These are phyloP conservation scores for Sycophaga agraensis DNA, from an alignment of 1,140 invertebrate species.

Conservation along the genomic window DNA sequence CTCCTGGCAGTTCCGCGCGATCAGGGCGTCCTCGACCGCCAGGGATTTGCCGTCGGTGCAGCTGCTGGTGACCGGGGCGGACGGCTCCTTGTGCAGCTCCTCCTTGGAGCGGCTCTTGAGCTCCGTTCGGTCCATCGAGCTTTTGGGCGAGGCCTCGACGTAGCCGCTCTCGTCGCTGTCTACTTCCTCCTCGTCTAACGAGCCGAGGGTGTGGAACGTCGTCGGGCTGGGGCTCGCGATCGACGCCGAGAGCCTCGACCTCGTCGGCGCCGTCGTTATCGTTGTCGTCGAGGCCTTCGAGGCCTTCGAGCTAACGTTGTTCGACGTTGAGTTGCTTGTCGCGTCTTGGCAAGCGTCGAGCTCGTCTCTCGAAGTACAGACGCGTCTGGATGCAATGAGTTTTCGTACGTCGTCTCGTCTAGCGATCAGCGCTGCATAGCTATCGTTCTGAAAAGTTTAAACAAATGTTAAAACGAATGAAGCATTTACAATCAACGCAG, in stretches of 20 bases:
- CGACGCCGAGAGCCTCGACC: background rate
- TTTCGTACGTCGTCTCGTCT: slow-evolving; percentile 32
- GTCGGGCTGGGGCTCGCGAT: background rate
- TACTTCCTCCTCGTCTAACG: slow-evolving; percentile 48
- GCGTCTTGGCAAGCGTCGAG: slow-evolving; percentile 27
- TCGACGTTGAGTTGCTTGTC: background rate
- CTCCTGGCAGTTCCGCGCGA: background rate
- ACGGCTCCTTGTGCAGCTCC: slow-evolving; percentile 31
- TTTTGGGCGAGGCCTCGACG: slow-evolving; percentile 56
- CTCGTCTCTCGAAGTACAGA: slow-evolving; percentile 33
- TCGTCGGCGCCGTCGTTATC: background rate
- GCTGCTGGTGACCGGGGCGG: no score
- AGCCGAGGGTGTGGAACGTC: slow-evolving; percentile 35
- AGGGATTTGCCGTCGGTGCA: background rate
- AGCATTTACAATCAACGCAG: no score
- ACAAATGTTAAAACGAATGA: no score
- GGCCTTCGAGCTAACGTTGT: slow-evolving; percentile 31
- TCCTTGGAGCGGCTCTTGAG: slow-evolving; percentile 31
- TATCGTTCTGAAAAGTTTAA: slow-evolving; percentile 19
- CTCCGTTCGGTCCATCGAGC: slow-evolving; percentile 41
- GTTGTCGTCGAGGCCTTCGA: slow-evolving; percentile 14
- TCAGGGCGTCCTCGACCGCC: background rate
- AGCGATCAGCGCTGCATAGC: slow-evolving; percentile 12
- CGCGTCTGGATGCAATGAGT: slow-evolving; percentile 4
- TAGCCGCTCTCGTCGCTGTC: slow-evolving; percentile 63